Conservation (phyloP, 2,113 vertebrate species). For the Bos javanicus region DNA sequence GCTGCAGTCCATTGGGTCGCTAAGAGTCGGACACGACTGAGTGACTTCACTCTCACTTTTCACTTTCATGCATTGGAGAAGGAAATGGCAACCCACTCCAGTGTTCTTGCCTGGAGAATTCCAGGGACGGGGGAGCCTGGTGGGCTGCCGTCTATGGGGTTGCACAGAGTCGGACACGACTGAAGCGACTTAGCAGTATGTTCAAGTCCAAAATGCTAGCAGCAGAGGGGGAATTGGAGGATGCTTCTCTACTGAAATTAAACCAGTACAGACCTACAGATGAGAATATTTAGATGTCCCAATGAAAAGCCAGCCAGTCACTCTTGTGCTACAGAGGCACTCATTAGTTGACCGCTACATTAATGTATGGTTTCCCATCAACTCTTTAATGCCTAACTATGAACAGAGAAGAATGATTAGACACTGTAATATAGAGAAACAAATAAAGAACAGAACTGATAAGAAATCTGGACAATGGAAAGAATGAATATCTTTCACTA, state of each 20-base stretch:
- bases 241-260: neutral
- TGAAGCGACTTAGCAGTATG: too few relatives aligned
- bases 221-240: neutral
- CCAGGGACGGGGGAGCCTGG: too few relatives aligned
- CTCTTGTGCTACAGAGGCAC: neutral
- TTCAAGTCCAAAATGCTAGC: neutral
- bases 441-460: neutral
- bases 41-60: too few relatives aligned
- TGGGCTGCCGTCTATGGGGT: too few relatives aligned
- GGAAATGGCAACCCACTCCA: too few relatives aligned
- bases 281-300: neutral
- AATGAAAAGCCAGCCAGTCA: neutral
- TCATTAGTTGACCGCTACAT: neutral
- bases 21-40: too few relatives aligned
- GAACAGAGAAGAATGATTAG: neutral
- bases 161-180: too few relatives aligned
- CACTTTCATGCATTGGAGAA: too few relatives aligned
- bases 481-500: neutral
- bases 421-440: neutral
- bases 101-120: too few relatives aligned
- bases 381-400: neutral
- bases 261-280: neutral
- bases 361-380: neutral
- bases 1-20: too few relatives aligned
- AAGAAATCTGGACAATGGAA: neutral